Conservation (phyloP, 2,888 invertebrate genomes). For the Drosophila meridiana region DNA sequence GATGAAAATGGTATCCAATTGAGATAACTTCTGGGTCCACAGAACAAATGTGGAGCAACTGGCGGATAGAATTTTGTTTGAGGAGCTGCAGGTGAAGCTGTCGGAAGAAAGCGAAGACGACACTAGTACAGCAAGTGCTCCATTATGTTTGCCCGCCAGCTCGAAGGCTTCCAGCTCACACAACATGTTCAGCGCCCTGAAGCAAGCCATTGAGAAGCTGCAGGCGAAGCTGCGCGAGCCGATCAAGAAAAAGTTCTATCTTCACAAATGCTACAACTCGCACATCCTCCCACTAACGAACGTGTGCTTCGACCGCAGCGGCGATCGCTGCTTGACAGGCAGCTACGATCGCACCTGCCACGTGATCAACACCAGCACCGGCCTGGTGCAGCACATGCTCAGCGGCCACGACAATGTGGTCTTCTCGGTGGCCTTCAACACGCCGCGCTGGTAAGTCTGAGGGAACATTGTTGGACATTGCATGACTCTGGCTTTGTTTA, state of each 20-base stretch:
- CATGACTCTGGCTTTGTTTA: slow-evolving; percentile 67
- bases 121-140: not conserved
- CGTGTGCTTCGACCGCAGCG: slow-evolving; percentile 89
- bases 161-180: slow-evolving; percentile 48
- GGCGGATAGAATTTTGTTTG: slow-evolving; percentile 62
- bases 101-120: slow-evolving; percentile 3
- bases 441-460: slow-evolving; percentile 89
- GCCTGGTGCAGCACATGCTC: slow-evolving; percentile 89
- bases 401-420: slow-evolving; percentile 93
- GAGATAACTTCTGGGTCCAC: not conserved
- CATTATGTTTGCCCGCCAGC: slow-evolving; percentile 27
- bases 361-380: slow-evolving; percentile 90
- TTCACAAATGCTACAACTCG: slow-evolving; percentile 88
- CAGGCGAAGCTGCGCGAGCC: slow-evolving; percentile 88
- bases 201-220: slow-evolving; percentile 87
- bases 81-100: slow-evolving; percentile 52
- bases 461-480: not conserved
- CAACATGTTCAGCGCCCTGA: slow-evolving; percentile 86
- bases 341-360: slow-evolving; percentile 94
- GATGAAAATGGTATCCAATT: too few species aligned
- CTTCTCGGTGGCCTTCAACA: slow-evolving; percentile 92
- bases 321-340: slow-evolving; percentile 91
- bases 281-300: slow-evolving; percentile 91
- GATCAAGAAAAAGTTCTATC: slow-evolving; percentile 88
- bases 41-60: slow-evolving; percentile 65